Conservation (phyloP, 2,113 vertebrate species). For the Halcyon malimbica region DNA sequence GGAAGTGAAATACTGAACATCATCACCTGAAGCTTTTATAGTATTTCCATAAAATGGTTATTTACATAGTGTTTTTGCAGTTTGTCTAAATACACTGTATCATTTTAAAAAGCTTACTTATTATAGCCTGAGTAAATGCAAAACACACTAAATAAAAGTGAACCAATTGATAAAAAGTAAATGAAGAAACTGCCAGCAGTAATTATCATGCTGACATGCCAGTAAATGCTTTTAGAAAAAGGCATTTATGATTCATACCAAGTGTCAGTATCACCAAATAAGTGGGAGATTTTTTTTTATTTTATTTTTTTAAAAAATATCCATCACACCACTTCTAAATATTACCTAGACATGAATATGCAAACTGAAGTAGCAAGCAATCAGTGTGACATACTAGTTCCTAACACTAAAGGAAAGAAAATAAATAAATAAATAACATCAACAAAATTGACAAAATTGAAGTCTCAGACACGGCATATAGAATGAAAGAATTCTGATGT, state of each 20-base stretch:
- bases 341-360: background rate
- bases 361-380: background rate
- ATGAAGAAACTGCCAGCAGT: background rate
- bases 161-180: background rate
- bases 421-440: background rate
- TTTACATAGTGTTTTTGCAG: background rate
- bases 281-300: too few species aligned
- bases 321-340: background rate
- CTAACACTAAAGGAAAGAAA: background rate
- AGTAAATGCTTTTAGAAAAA: background rate
- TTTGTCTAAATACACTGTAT: background rate
- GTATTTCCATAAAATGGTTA: background rate
- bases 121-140: background rate
- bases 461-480: background rate
- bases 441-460: background rate
- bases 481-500: background rate
- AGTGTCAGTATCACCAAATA: background rate
- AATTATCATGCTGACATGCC: background rate
- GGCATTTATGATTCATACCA: fast-evolving
- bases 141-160: background rate
- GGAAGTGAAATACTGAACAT: background rate
- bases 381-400: background rate
- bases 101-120: background rate
- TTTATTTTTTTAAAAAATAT: background rate
- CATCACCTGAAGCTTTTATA: background rate